Evolutionary conservation across 2,797 vertebrate genomes (phyloP), one percentile per base, ranked within the genome.

Genomic region (Syngnathus acus): DNA sequence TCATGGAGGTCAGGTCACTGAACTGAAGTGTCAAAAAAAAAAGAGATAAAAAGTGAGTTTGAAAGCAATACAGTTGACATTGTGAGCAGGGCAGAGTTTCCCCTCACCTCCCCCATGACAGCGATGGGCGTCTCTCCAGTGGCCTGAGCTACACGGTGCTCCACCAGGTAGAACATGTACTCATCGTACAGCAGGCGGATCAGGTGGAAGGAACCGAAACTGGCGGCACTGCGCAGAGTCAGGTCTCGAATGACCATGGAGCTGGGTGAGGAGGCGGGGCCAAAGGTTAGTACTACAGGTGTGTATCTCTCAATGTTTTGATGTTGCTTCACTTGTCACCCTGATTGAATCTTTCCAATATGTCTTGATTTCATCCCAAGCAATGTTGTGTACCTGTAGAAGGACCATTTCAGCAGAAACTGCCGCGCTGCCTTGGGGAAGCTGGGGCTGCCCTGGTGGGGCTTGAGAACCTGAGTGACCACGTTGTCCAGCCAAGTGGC

Each of bases 111-210:
- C 71, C 96, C 96, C 97, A 98, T 99, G n/a, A 98, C 94, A 0
- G 96, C 96, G 0, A 98, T 99, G 0, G 97, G 97, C 0, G 95
- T 98, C 86, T 99, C 96, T 45, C 97, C 96, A 0, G 95, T 96
- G 0, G 95, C 96, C 85, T 93, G 92, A 39, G 97, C 97, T 8
- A 99, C 95, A 0, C 96, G 94, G 45, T 98, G 96, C 73, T 99
- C 97, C 65, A 99, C 96, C 92, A 99, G 90, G 86, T 98, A 99
- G 79, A 99, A 99, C 97, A 99, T 99, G 90, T 99, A 99, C 72
- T 99, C 97, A 0, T 99, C 97, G 0, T 99, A 99, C 4, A 99
- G 94, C 64, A 99, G 92, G 38, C 97, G 94, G 78, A 99, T 99
- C 50, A 99, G 90, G 86, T 99, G 97, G 87, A 99, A 98, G 68